phyloP scores from a whole-genome alignment of 2,113 vertebrate genomes.

The Carassius carassius region DNA sequence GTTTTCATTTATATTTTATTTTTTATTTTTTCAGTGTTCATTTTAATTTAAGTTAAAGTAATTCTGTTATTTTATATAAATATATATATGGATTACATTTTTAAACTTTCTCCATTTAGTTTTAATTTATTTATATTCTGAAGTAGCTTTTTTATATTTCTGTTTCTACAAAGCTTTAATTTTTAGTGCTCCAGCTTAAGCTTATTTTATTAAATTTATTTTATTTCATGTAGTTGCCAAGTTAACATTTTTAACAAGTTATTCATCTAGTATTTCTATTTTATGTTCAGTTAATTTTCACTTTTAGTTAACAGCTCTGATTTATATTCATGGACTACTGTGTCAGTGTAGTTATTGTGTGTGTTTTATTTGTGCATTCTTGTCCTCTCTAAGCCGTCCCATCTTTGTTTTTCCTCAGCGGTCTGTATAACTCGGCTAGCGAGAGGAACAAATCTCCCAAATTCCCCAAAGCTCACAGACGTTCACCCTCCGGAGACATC shows the following conservation, averaged over 20 bases:
- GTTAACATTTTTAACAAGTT: neutral
- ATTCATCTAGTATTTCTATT: neutral
- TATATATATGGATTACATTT: too few species aligned
- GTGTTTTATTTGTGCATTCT: neutral
- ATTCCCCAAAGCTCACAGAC: slow-evolving; percentile 76
- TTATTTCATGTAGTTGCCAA: neutral
- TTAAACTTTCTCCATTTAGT: too few species aligned
- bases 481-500: slow-evolving; percentile 81
- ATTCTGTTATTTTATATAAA: too few species aligned
- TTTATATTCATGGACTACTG: neutral
- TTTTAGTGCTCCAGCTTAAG: neutral
- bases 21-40: too few species aligned
- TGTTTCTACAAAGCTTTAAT: too few species aligned
- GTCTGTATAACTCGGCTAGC: slow-evolving; percentile 81
- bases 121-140: too few species aligned
- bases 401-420: slow-evolving; percentile 65
- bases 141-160: too few species aligned
- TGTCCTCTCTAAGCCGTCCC: neutral
- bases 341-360: neutral
- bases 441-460: slow-evolving; percentile 85
- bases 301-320: neutral
- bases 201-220: neutral
- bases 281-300: neutral
- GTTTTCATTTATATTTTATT: too few species aligned
- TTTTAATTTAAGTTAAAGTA: too few species aligned